Conservation (phyloP, 2,888 invertebrate genomes). For the Himalopsyche kuldschensis region DNA sequence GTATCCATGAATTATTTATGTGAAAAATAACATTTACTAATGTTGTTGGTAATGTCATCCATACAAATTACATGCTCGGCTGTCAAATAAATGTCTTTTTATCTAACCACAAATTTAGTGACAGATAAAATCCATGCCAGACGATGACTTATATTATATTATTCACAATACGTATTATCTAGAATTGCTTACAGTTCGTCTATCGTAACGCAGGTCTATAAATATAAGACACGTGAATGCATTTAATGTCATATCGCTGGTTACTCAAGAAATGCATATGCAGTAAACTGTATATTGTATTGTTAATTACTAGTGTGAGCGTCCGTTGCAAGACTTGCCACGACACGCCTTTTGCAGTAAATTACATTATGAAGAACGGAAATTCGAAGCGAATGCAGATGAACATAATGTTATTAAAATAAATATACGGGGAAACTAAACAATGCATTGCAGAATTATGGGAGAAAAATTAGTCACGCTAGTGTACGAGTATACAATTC, state of each 20-base stretch:
- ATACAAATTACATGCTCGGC: too few relatives aligned
- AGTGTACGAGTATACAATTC: background rate
- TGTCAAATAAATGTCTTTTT: too few relatives aligned
- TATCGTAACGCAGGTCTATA: background rate
- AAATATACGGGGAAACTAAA: background rate
- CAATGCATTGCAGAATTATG: background rate
- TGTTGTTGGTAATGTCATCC: too few relatives aligned
- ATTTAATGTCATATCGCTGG: background rate
- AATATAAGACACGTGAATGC: background rate
- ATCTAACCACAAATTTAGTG: too few relatives aligned
- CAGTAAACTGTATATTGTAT: background rate
- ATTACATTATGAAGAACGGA: background rate
- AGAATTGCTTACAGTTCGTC: too few relatives aligned
- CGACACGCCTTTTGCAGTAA: background rate
- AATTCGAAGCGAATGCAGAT: background rate
- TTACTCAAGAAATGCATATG: background rate
- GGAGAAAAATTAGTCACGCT: background rate
- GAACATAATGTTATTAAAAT: background rate
- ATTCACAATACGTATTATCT: too few relatives aligned
- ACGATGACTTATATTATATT: too few relatives aligned
- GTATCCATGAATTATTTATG: too few relatives aligned
- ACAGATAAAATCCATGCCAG: too few relatives aligned
- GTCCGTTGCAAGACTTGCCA: background rate
- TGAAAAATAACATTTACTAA: too few relatives aligned
- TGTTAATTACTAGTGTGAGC: background rate